These are phyloP conservation scores for Hemitrygon akajei DNA, from an alignment of 2,797 vertebrate species.

Conservation along the genomic window DNA sequence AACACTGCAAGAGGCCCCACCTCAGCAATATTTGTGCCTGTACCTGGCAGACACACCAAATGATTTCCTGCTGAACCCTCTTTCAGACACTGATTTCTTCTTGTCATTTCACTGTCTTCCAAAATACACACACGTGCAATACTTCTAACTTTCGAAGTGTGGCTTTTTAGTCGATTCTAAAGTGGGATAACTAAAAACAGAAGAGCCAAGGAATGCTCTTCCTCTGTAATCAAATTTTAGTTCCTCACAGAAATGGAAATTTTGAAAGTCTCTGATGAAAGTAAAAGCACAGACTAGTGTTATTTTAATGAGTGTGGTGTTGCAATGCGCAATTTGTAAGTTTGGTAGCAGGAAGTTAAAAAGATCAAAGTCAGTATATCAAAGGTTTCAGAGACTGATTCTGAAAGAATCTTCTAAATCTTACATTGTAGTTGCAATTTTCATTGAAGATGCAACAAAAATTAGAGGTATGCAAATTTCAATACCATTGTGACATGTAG, in stretches of 20 bases:
- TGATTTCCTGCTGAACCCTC: background rate
- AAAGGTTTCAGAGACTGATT: background rate
- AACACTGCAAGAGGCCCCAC: background rate
- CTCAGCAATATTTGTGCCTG: background rate
- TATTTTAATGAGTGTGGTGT: background rate
- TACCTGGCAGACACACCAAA: background rate
- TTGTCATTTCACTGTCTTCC: background rate
- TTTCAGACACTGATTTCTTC: background rate
- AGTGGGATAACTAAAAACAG: background rate
- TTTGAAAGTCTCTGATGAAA: background rate
- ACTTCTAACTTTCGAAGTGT: background rate
- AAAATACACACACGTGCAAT: background rate
- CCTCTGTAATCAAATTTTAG: background rate
- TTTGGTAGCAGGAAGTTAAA: background rate
- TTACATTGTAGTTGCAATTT: background rate
- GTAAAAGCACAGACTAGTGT: background rate
- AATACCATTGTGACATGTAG: background rate
- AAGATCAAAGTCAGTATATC: constrained; percentile 5
- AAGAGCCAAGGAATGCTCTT: background rate
- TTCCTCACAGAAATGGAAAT: background rate
- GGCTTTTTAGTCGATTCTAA: background rate
- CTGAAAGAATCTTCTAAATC: constrained; percentile 5
- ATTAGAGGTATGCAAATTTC: constrained; percentile 8
- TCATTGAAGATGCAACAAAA: background rate
- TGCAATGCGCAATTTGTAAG: background rate